Conservation (phyloP, 2,888 invertebrate genomes). For the Anthrax anthrax region DNA sequence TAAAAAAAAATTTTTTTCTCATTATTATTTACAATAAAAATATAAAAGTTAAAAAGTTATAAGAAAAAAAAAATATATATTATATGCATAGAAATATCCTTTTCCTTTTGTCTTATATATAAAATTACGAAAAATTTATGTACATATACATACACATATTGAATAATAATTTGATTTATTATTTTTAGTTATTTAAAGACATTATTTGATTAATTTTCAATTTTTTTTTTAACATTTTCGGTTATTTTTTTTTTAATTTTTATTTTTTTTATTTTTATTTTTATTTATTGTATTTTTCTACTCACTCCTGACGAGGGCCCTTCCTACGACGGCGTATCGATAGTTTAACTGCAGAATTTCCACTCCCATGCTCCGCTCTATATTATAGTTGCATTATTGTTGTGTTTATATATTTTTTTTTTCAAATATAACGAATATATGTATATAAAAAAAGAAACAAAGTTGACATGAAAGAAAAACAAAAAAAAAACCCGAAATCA, state of each 20-base stretch:
- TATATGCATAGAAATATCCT: no score
- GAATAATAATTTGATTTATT: no score
- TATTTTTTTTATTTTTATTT: conserved; percentile 2
- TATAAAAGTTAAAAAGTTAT: no score
- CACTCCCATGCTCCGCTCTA: conserved; percentile 16
- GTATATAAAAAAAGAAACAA: background rate
- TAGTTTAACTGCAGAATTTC: conserved; percentile 16
- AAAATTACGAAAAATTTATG: no score
- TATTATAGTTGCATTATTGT: no score
- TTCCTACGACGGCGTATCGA: conserved; percentile 18
- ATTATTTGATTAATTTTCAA: background rate
- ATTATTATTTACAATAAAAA: no score
- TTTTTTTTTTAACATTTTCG: conserved; percentile 8
- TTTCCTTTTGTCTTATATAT: no score
- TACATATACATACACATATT: no score
- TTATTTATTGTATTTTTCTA: conserved; percentile 9
- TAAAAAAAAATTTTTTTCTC: no score
- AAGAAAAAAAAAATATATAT: background rate
- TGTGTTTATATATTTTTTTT: background rate
- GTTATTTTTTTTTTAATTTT: conserved; percentile 4
- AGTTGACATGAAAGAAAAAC: background rate
- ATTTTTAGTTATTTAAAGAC: no score
- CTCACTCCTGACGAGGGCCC: conserved; percentile 18
- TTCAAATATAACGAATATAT: background rate
- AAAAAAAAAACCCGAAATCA: no score